Evolutionary conservation across 2,797 vertebrate species (phyloP), one percentile per base, ranked within the genome.

Genomic region (Syngnathus acus): DNA sequence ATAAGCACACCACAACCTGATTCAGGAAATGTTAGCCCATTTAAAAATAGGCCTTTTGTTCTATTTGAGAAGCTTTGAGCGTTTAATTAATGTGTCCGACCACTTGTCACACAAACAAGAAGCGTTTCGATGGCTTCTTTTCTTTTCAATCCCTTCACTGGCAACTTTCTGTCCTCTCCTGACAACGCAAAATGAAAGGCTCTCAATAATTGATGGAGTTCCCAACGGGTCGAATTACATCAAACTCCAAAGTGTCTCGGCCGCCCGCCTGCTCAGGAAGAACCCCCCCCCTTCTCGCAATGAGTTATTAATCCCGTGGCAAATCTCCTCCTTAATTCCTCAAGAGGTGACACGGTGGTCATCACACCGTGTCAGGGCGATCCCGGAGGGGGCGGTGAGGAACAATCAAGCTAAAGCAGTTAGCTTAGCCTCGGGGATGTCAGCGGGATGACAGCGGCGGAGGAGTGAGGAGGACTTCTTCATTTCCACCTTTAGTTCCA

Each of bases 171-270:
- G 19, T 47, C 16, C 45, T 47, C 50, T 51, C 19, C 50, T 21
- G 50, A 69, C 63, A 76, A 74, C 86, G 81, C 75, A 79, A 84
- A 82, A 82, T 79, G 81, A 86, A 88, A 85, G 65, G 62, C 64
- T 77, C 59, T 77, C 81, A 90, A 86, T 90, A 88, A 90, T 89
- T 84, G 82, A 90, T 88, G 66, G 69, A 69, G 68, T 81, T 84
- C 82, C 80, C 84, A 73, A 80, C 85, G 81, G 81, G 74, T 81
- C 83, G 78, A 84, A 85, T 88, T 80, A 85, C 83, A 84, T 87
- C 78, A 81, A 82, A 77, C 80, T 85, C 77, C 68, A 71, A 75
- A 83, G 78, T 76, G 75, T 71, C 78, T 59, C 58, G 55, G 72
- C 76, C 77, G 84, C 74, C 69, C 78, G 75, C 50, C 76, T 73